Evolutionary conservation across 2,113 vertebrate genomes (phyloP).

Genomic region (Speoplatyrhinus poulsoni): DNA sequence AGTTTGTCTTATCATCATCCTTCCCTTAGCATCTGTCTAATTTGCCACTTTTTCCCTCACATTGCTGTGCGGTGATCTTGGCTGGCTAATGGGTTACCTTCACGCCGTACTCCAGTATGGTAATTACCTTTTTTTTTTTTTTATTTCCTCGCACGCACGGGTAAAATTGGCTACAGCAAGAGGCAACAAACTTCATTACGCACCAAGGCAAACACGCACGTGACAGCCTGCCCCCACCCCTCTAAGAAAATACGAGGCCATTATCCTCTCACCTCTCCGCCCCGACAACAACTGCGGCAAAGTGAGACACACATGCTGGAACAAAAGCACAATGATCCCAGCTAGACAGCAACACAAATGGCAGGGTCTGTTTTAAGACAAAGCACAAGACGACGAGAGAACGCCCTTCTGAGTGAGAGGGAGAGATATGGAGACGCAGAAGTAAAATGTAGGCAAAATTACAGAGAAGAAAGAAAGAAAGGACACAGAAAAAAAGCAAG

Average conservation of each 20-base stretch:
- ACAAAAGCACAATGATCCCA: slow-evolving; percentile 13
- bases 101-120: slow-evolving; percentile 49
- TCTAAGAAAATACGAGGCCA: slow-evolving; percentile 41
- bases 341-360: slow-evolving; percentile 13
- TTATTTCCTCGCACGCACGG: slow-evolving; percentile 34
- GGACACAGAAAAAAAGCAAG: not conserved
- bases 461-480: not conserved
- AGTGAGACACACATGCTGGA: slow-evolving; percentile 23
- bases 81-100: slow-evolving; percentile 62
- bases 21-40: slow-evolving; percentile 15
- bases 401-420: not conserved
- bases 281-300: slow-evolving; percentile 24
- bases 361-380: slow-evolving; percentile 6
- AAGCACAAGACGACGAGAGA: not conserved
- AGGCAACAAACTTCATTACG: slow-evolving; percentile 67
- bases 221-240: slow-evolving; percentile 22
- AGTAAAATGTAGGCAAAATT: not conserved
- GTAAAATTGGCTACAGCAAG: slow-evolving; percentile 55
- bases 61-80: slow-evolving; percentile 40
- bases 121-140: slow-evolving; percentile 62
- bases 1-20: slow-evolving; percentile 17
- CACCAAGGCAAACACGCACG: slow-evolving; percentile 38
- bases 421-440: slow-evolving; percentile 1
- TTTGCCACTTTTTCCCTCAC: slow-evolving; percentile 10
- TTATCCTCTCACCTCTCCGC: slow-evolving; percentile 35